Evolutionary conservation across 2,888 invertebrate species (phyloP), one percentile per base, ranked within the genome.

Genomic region (Agonum fuliginosum): DNA sequence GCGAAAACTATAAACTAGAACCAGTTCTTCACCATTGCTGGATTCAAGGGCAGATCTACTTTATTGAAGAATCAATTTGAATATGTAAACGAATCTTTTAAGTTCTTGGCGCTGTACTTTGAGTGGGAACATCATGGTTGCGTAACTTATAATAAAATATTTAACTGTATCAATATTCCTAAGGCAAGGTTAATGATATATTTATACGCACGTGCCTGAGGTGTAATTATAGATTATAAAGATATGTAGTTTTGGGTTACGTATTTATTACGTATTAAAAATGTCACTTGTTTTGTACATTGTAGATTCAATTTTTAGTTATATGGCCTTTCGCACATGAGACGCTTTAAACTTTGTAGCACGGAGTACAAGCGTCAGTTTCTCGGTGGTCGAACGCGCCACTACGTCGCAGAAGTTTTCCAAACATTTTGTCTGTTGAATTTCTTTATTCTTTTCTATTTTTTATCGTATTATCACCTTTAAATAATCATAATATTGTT

Each of bases 11-110:
- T 41, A 41, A 65, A 67, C 20, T 37, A 10, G 30, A 71, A 71
- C 71, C 34, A 17, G 71, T 71, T 71, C 48, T 71, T 51, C 34
- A 8, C n/a, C 17, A n/a, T 24, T 14, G 22, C 10, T 4, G 24
- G 14, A 30, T 48, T 51, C 71, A 71, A 51, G 71, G 71, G 27
- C 71, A 30, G n/a, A 30, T 5, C 30, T 14, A 58, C n/a, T 6
- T 71, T 51, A 48, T 19, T 30, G 71, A 71, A 30, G 71, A 71
- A 17, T 17, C 30, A 48, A 30, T 34, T 37, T 37, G 19, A 17
- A 67, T 67, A 67, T 37, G 34, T 22, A 22, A 54, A 54, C 54
- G 6, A 20, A 6, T 46, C 46, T 46, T n/a, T n/a, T 46, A 6
- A 46, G 46, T 1, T 54, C 54, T 4, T 1, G 48, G 19, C 5